Base-by-base conservation (phyloP, 2,797 vertebrate species). In the Leptodactylus fallax region DNA sequence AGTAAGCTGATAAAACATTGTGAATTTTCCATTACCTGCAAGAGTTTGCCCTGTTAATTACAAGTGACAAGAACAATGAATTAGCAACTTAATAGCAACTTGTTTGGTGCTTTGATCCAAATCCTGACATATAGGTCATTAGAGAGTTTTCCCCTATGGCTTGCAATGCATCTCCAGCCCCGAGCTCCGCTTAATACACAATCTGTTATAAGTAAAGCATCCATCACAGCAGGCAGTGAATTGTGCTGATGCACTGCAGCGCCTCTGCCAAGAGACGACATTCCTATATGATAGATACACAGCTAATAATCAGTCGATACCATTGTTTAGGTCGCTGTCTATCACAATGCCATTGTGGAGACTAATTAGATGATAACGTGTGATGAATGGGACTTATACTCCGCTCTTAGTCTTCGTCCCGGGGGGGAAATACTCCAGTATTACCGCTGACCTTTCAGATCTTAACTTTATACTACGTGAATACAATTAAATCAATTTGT, bases 361-460 rank as follows among this genome's bases (percentile, higher is more conserved):
- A 96, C 97, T 98, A 98, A 98, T 98, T 97, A 98, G 96, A 97
- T 96, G 97, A 97, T 98, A 97, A 97, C 97, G 97, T 94, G 96
- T 98, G 97, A 99, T 98, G 96, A 97, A 98, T 99, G 96, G 94
- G 95, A 95, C 95, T 96, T 96, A 96, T 96, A 97, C 93, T 95
- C 95, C 92, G 95, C 93, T 93, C 95, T 94, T 93, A 90, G 92
- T 89, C 92, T 96, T 94, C 94, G 95, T 92, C 96, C 97, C 96
- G 95, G 88, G 90, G 12, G 96, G 96, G 97, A 94, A n/a, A 95
- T 96, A 93, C 93, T 93, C 91, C 94, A 93, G 95, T 96, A 97
- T 95, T 97, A 94, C 93, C 92, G 93, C 95, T 97, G 96, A 98
- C 96, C 97, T 98, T 98, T 97, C 93, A 96, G 93, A 96, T 96